Percentiles rank a stretch among this genome's conserved stretches.
phyloP scores from a whole-genome alignment of 23 tunicate species.

The Phallusia fumigata region DNA sequence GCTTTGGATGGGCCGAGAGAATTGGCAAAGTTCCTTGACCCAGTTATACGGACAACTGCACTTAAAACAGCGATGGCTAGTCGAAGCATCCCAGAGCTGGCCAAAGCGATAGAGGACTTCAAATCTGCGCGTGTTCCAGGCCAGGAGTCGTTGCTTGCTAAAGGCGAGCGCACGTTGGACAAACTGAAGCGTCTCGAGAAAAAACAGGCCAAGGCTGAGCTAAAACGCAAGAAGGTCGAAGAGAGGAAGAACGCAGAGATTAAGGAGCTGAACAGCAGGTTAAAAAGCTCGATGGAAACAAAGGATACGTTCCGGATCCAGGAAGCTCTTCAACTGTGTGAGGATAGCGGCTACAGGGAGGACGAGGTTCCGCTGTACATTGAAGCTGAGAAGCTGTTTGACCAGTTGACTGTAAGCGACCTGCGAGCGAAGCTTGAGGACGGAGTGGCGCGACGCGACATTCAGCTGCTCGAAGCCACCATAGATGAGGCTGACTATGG shows the following conservation, averaged over 20 bases:
- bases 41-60: slow-evolving; percentile 33
- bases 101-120: slow-evolving; percentile 39
- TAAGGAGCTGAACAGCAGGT: slow-evolving; percentile 24
- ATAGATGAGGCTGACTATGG: slow-evolving; percentile 74
- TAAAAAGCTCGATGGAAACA: slow-evolving; percentile 49
- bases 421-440: slow-evolving; percentile 38
- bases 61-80: slow-evolving; percentile 36
- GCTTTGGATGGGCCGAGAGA: slow-evolving; percentile 44
- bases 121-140: slow-evolving; percentile 49
- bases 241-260: slow-evolving; percentile 44
- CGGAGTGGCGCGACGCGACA: slow-evolving; percentile 57
- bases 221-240: slow-evolving; percentile 29
- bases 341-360: slow-evolving; percentile 58
- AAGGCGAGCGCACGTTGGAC: slow-evolving; percentile 52
- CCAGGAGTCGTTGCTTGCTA: slow-evolving; percentile 36
- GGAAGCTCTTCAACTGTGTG: slow-evolving; percentile 67
- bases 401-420: slow-evolving; percentile 38
- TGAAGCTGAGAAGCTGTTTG: slow-evolving; percentile 65
- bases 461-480: slow-evolving; percentile 42
- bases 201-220: slow-evolving; percentile 44
- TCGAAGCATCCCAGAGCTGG: slow-evolving; percentile 36
- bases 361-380: slow-evolving; percentile 66
- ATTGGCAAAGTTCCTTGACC: slow-evolving; percentile 60
- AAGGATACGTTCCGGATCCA: slow-evolving; percentile 44
- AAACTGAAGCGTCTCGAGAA: slow-evolving; percentile 50